Percentiles rank a stretch among this genome's conserved stretches.
phyloP scores from a whole-genome alignment of 2,797 vertebrate genomes.

The Helicolenus hilgendorfi region DNA sequence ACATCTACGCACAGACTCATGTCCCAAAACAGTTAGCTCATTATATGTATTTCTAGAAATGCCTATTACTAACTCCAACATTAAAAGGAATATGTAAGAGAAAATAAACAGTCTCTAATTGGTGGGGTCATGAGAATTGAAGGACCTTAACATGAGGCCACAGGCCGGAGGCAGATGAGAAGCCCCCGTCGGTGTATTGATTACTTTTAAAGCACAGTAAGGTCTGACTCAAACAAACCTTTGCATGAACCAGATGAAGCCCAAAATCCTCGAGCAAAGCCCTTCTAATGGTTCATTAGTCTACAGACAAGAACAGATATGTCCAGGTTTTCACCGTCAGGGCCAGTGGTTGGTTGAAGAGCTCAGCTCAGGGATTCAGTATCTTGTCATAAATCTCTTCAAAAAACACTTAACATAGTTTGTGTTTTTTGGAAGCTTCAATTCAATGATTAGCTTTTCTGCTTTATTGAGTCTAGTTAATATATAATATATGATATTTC shows the following conservation, averaged over 20 bases:
- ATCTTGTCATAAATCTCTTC: slow-evolving; percentile 12
- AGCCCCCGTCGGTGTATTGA: slow-evolving; percentile 45
- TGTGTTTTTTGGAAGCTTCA: neutral
- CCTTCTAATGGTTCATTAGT: slow-evolving; percentile 64
- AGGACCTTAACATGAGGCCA: slow-evolving; percentile 56
- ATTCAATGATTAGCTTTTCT: neutral
- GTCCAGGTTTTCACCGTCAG: slow-evolving; percentile 23
- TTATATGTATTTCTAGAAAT: neutral
- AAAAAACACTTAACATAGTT: neutral
- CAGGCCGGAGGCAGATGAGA: slow-evolving; percentile 27
- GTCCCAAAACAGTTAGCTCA: neutral
- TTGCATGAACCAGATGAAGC: slow-evolving; percentile 45
- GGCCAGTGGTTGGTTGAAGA: slow-evolving; percentile 6
- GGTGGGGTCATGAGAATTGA: slow-evolving; percentile 59
- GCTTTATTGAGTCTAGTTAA: neutral
- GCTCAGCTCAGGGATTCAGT: slow-evolving; percentile 10
- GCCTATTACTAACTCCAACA: neutral
- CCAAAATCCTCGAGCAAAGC: slow-evolving; percentile 58
- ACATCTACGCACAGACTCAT: neutral
- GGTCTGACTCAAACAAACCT: slow-evolving; percentile 46
- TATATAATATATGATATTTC: neutral
- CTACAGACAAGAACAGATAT: slow-evolving; percentile 36
- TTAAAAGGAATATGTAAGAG: neutral
- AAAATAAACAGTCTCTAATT: neutral
- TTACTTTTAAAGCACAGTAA: slow-evolving; percentile 53